Evolutionary conservation across 2,113 vertebrate species (phyloP), one percentile per base, ranked within the genome.

Genomic region (Hipposideros armiger): DNA sequence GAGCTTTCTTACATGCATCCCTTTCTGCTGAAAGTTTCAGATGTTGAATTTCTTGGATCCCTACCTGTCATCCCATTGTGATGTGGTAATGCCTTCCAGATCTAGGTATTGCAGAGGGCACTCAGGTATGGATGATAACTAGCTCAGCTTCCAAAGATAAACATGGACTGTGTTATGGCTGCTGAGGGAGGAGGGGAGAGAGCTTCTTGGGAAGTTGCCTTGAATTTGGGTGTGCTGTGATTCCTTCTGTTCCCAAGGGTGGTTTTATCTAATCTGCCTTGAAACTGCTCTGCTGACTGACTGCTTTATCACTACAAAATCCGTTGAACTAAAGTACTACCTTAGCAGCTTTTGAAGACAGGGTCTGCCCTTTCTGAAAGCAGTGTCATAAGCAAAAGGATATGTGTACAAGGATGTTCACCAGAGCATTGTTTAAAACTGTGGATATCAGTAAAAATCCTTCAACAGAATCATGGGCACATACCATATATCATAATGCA

Each of bases 181-280:
- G 40, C 84, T 54, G n/a, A 67, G 64, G 32, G 2, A 90, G n/a
- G 58, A 87, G n/a, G 40, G 32, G 22, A 60, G 47, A 89, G 84
- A 76, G 54, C 36, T 14, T 87, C 80, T 24, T 10, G 32, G 32
- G 56, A 95, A 73, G 50, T 62, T 73, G 66, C 80, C 22, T 94
- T 87, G 73, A 86, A 93, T 95, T 70, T 70, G 91, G 80, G 1
- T 80, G 45, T 77, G 17, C 42, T 40, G n/a, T 28, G 40, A 83
- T 73, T 87, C 58, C 36, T 78, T 94, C 56, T 54, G 26, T 87
- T 93, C n/a, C 90, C 47, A 84, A 82, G 52, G n/a, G 52, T 30
- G 42, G 47, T 77, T 90, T 95, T 96, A 91, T 85, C 87, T 96
- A 82, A 95, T 93, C 91, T 85, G 40, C 45, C 45, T 87, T 80